These are phyloP conservation scores for Tubulanus polymorphus DNA, from an alignment of 2,888 invertebrate genomes.

Conservation along the genomic window DNA sequence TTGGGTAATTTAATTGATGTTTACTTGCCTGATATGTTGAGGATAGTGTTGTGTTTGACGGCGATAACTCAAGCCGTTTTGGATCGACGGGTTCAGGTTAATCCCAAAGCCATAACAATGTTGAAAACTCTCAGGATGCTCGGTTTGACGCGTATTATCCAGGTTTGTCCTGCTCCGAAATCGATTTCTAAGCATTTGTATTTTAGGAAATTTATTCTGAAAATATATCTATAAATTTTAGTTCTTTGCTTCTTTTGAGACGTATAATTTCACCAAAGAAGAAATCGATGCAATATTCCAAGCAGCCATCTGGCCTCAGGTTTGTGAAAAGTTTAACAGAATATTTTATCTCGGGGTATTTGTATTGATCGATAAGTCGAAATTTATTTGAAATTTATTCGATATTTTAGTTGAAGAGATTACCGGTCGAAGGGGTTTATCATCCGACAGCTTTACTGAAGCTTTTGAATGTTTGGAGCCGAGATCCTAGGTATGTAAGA, in stretches of 20 bases:
- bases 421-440: slow-evolving; percentile 76
- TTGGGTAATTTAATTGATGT: slow-evolving; percentile 69
- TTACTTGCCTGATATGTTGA: slow-evolving; percentile 67
- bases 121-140: slow-evolving; percentile 43
- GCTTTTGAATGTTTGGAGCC: slow-evolving; percentile 75
- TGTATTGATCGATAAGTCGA: too few relatives aligned
- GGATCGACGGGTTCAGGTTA: slow-evolving; percentile 40
- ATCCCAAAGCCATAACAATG: slow-evolving; percentile 31
- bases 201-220: slow-evolving; percentile 54
- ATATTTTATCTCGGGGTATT: background rate
- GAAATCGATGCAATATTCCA: slow-evolving; percentile 74
- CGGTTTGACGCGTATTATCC: slow-evolving; percentile 33
- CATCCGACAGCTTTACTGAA: slow-evolving; percentile 78
- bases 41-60: slow-evolving; percentile 68
- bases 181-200: slow-evolving; percentile 53
- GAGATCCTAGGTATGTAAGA: slow-evolving; percentile 63
- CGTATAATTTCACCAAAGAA: slow-evolving; percentile 67
- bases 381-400: too few relatives aligned
- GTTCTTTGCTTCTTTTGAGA: slow-evolving; percentile 76
- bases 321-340: slow-evolving; percentile 50
- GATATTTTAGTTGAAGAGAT: slow-evolving; percentile 55
- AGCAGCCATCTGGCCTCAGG: slow-evolving; percentile 75
- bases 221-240: slow-evolving; percentile 48
- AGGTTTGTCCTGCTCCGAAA: slow-evolving; percentile 36
- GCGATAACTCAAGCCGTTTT: slow-evolving; percentile 65